These are phyloP conservation scores for Tethya wilhelma DNA, from an alignment of 37 sponge, comb jelly and placozoan genomes.

Conservation along the genomic window DNA sequence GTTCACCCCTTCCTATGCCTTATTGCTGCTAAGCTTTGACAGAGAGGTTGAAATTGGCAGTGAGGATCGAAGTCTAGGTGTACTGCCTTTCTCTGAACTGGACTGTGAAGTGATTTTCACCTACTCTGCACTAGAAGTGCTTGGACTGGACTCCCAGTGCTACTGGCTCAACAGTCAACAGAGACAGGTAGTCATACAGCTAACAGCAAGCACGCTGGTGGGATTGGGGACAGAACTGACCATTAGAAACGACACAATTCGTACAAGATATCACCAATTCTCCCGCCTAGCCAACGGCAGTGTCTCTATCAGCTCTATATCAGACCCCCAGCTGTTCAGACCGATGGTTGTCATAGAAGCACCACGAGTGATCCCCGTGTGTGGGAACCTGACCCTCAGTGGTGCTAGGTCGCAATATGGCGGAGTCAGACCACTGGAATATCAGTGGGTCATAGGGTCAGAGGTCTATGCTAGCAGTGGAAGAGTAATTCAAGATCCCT, in stretches of 20 bases:
- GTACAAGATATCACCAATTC: conserved; percentile 46
- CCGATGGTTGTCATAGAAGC: conserved; percentile 39
- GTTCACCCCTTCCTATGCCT: conserved; percentile 53
- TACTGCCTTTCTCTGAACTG: neutral
- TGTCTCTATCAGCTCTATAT: neutral
- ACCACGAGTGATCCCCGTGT: conserved; percentile 29
- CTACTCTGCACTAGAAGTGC: neutral
- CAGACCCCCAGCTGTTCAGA: neutral
- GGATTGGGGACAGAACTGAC: neutral
- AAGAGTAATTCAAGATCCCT: conserved; percentile 10
- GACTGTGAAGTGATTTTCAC: conserved; percentile 44
- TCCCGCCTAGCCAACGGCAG: conserved; percentile 40
- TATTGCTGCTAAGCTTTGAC: conserved; percentile 59
- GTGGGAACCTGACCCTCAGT: conserved; percentile 40
- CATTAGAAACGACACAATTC: conserved; percentile 7
- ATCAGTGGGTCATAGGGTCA: conserved; percentile 42
- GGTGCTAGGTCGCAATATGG: conserved; percentile 42
- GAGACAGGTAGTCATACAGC: conserved; percentile 34
- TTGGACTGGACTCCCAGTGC: conserved; percentile 53
- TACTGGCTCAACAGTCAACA: conserved; percentile 70
- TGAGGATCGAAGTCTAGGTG: conserved; percentile 4
- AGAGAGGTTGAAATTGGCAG: conserved; percentile 78
- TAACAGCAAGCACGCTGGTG: conserved; percentile 17
- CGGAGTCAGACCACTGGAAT: conserved; percentile 43
- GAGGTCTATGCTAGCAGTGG: neutral